Evolutionary conservation across 2,113 vertebrate species (phyloP).

Genomic region (Chaetura pelagica): DNA sequence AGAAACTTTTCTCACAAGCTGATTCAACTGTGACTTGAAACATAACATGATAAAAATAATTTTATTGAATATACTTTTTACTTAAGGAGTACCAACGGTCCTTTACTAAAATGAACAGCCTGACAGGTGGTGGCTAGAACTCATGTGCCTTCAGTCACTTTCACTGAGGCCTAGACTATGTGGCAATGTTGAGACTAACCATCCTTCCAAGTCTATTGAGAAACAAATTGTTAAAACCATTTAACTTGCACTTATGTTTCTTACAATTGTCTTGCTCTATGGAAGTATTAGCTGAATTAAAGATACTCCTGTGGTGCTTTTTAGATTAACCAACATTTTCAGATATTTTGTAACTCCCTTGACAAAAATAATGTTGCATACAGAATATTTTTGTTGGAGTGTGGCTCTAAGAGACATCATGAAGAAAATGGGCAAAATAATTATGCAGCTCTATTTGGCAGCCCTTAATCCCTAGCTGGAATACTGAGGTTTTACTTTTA

Average conservation of each 20-base stretch:
- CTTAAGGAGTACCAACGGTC: too few species aligned
- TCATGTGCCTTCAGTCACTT: not conserved
- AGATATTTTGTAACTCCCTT: not conserved
- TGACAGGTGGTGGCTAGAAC: not conserved
- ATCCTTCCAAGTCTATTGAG: not conserved
- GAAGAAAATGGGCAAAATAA: not conserved
- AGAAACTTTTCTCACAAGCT: not conserved
- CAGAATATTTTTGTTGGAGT: not conserved
- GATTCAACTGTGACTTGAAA: not conserved
- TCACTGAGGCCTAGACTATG: not conserved
- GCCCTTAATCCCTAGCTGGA: not conserved
- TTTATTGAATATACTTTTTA: not conserved
- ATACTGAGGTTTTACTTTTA: not conserved
- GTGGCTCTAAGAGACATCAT: not conserved
- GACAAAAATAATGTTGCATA: not conserved
- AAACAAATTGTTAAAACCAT: not conserved
- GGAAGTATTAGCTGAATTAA: not conserved
- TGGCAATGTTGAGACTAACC: not conserved
- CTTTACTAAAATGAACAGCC: not conserved
- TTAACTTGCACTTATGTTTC: not conserved
- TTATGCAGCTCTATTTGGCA: not conserved
- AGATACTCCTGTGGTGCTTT: not conserved
- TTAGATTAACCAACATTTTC: not conserved
- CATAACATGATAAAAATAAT: not conserved
- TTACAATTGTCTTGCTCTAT: not conserved